Conservation (phyloP, 2,888 invertebrate species). For the Ctena decussata region DNA sequence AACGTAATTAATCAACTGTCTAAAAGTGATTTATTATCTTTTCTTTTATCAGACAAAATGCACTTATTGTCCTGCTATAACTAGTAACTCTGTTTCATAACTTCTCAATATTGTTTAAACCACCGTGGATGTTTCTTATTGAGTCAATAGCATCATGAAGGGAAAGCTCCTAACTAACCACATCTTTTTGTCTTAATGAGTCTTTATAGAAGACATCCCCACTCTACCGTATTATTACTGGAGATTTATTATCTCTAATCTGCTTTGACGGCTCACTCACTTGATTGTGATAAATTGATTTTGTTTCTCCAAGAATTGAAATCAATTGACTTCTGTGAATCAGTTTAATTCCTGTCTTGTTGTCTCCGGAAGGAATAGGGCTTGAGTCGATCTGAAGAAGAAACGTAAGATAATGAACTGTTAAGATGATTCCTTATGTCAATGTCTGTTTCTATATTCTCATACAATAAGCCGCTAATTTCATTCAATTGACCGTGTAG, state of each 20-base stretch:
- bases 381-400: background rate
- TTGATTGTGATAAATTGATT: constrained; percentile 62
- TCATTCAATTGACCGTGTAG: background rate
- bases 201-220: background rate
- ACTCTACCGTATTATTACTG: constrained; percentile 59
- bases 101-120: background rate
- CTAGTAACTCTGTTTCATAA: background rate
- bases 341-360: constrained; percentile 1
- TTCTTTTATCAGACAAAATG: background rate
- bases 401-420: background rate
- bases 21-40: background rate
- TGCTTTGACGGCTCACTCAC: constrained; percentile 54
- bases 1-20: background rate
- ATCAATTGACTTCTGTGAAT: background rate
- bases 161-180: background rate
- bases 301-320: constrained; percentile 30
- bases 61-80: background rate
- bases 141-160: background rate
- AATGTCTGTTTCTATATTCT: background rate
- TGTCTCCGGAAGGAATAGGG: background rate
- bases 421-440: background rate
- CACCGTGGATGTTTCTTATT: background rate
- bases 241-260: constrained; percentile 67
- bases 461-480: background rate
- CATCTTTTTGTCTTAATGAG: constrained; percentile 6